Conservation (phyloP, 2,797 vertebrate species). For the Semotilus atromaculatus region DNA sequence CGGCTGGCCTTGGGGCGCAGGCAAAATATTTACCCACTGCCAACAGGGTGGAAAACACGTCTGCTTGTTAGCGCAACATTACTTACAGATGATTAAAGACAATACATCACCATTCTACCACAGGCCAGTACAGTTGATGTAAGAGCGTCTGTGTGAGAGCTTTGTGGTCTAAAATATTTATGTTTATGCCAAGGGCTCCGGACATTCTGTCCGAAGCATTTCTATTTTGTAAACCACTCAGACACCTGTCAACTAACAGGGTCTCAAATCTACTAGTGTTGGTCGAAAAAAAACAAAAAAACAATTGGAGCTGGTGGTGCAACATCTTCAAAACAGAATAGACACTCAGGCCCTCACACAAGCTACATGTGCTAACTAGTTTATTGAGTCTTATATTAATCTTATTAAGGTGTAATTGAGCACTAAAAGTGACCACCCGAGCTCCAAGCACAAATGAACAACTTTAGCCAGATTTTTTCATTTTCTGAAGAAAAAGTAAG, state of each 20-base stretch:
- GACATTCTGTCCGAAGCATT: neutral
- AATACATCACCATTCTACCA: slow-evolving; percentile 2
- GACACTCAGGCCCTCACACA: neutral
- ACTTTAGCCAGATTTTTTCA: neutral
- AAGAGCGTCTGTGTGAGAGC: neutral
- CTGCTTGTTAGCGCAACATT: slow-evolving; percentile 30
- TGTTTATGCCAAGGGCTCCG: slow-evolving; percentile 23
- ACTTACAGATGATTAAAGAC: slow-evolving; percentile 40
- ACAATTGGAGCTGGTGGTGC: neutral
- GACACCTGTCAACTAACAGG: neutral
- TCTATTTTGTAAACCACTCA: slow-evolving; percentile 7
- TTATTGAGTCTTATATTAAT: too few species aligned
- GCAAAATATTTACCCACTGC: slow-evolving; percentile 43
- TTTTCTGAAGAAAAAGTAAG: neutral
- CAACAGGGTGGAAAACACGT: slow-evolving; percentile 35
- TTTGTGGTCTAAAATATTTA: slow-evolving; percentile 24
- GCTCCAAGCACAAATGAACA: neutral
- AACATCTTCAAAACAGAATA: neutral
- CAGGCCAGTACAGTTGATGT: neutral
- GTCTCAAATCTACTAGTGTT: neutral
- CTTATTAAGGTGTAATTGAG: neutral
- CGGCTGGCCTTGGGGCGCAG: neutral
- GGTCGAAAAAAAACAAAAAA: neutral
- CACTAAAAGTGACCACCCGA: neutral
- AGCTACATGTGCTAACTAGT: neutral